A percentile compares a stretch with the other conserved stretches of the same genome.
These are phyloP conservation scores for Leuciscus waleckii DNA, from an alignment of 2,797 vertebrate genomes.

Conservation along the genomic window DNA sequence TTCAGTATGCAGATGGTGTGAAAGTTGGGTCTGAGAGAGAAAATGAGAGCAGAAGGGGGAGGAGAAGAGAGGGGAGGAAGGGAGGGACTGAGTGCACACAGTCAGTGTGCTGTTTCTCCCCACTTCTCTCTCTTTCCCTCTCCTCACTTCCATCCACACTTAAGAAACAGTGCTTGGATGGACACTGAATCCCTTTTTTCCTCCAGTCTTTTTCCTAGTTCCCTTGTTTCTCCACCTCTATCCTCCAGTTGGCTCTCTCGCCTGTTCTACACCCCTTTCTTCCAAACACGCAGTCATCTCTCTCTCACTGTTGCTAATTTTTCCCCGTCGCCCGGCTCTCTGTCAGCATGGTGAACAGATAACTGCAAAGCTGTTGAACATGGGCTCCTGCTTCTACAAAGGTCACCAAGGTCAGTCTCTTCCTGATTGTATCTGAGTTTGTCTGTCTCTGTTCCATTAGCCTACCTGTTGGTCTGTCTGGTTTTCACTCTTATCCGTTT, in stretches of 20 bases:
- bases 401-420: slow-evolving; percentile 84
- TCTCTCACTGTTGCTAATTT: slow-evolving; percentile 42
- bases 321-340: slow-evolving; percentile 53
- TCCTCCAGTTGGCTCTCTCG: slow-evolving; percentile 44
- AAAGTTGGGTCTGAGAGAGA: slow-evolving; percentile 45
- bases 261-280: slow-evolving; percentile 1
- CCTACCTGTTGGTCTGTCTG: slow-evolving; percentile 21
- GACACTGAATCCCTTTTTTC: slow-evolving; percentile 45
- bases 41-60: slow-evolving; percentile 47
- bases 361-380: slow-evolving; percentile 72
- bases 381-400: slow-evolving; percentile 84
- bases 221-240: slow-evolving; percentile 19
- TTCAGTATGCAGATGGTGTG: slow-evolving; percentile 52
- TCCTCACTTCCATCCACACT: slow-evolving; percentile 61
- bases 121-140: slow-evolving; percentile 53
- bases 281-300: slow-evolving; percentile 36
- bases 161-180: slow-evolving; percentile 65
- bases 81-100: slow-evolving; percentile 68
- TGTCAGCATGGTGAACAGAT: slow-evolving; percentile 81
- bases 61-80: slow-evolving; percentile 66
- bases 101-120: slow-evolving; percentile 66
- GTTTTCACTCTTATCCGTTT: slow-evolving; percentile 17
- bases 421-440: slow-evolving; percentile 27
- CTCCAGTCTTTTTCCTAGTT: slow-evolving; percentile 16
- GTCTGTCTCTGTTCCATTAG: slow-evolving; percentile 31